Percentiles rank a stretch among this genome's conserved stretches.
Conservation (phyloP, 2,797 vertebrate genomes). For the Argya squamiceps region DNA sequence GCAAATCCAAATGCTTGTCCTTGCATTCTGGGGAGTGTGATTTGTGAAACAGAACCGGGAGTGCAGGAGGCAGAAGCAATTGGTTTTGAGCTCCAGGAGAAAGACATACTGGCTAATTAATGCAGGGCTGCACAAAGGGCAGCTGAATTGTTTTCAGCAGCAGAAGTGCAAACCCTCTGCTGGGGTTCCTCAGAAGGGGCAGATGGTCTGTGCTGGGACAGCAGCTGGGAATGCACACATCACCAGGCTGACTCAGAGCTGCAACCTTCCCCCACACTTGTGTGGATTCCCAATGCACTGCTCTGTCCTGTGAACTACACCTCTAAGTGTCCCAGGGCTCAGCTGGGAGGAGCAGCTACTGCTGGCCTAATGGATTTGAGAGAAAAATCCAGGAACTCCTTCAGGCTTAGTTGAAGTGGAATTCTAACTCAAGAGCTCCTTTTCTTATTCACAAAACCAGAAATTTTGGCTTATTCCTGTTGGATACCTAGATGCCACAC, state of each 20-base stretch:
- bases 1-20: neutral
- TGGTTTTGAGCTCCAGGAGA: neutral
- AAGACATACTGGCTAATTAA: neutral
- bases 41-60: neutral
- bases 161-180: neutral
- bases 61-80: neutral
- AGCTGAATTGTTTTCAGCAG: neutral
- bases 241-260: neutral
- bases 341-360: neutral
- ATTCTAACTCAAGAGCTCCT: neutral
- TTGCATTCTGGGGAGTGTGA: neutral
- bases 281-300: neutral
- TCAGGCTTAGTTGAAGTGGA: neutral
- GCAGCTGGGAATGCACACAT: neutral
- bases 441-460: neutral
- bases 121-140: neutral
- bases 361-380: neutral
- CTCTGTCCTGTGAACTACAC: neutral
- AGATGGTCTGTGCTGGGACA: neutral
- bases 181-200: neutral
- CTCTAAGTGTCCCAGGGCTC: fast-evolving
- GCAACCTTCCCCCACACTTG: neutral
- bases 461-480: neutral
- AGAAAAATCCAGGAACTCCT: neutral
- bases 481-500: neutral